Evolutionary conservation across 2,888 invertebrate genomes (phyloP).

Genomic region (Diaphora mendica): DNA sequence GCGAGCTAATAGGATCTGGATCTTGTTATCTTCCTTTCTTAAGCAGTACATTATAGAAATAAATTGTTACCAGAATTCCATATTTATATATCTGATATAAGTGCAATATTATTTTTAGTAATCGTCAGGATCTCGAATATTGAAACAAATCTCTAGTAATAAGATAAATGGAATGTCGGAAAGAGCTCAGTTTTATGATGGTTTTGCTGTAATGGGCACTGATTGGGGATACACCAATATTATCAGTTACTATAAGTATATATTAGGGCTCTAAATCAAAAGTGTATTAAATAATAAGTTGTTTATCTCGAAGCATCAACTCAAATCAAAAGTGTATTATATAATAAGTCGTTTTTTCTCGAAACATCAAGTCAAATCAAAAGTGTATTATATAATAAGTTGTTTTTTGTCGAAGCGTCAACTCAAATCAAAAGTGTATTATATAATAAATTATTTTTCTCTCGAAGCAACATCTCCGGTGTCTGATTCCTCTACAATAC

Average conservation of each 20-base stretch:
- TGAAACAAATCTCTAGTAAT: neutral
- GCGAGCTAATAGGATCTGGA: neutral
- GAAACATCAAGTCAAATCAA: slow-evolving; percentile 36
- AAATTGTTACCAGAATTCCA: neutral
- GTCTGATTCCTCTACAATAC: slow-evolving; percentile 31
- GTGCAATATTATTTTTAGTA: neutral
- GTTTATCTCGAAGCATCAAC: slow-evolving; percentile 19
- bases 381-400: slow-evolving; percentile 37
- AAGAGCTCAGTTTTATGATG: slow-evolving; percentile 29
- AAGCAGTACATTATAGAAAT: neutral
- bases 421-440: slow-evolving; percentile 35
- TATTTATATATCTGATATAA: neutral
- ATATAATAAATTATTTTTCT: slow-evolving; percentile 32
- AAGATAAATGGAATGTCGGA: neutral
- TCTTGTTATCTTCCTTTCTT: neutral
- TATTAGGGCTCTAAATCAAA: slow-evolving; percentile 42
- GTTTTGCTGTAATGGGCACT: slow-evolving; percentile 25
- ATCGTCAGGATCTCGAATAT: neutral
- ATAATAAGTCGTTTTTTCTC: slow-evolving; percentile 23
- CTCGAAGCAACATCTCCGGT: slow-evolving; percentile 34
- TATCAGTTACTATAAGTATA: slow-evolving; percentile 34
- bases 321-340: slow-evolving; percentile 37
- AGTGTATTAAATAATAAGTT: slow-evolving; percentile 37
- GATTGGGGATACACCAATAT: slow-evolving; percentile 47
- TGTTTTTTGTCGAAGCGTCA: slow-evolving; percentile 24